Conservation (phyloP, 2,888 invertebrate species). For the Tipula vernalis region DNA sequence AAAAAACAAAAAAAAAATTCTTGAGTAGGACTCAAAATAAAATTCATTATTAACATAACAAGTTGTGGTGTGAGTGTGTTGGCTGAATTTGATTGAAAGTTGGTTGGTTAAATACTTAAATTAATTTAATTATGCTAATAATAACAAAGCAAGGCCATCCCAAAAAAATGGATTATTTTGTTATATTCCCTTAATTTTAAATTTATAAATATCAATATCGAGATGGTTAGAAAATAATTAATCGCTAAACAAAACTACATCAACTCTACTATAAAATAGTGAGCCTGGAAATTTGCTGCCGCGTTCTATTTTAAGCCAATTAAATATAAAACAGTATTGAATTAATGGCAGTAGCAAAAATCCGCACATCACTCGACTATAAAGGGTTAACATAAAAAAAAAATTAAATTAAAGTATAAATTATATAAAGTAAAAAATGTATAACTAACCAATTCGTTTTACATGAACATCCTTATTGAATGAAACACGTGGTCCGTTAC, state of each 20-base stretch:
- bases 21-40: not conserved
- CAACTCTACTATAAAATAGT: not conserved
- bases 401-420: constrained; percentile 9
- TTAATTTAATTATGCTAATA: not conserved
- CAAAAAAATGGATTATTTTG: not conserved
- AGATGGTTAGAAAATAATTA: not conserved
- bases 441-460: constrained; percentile 71
- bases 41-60: not conserved
- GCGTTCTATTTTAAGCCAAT: not conserved
- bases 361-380: not conserved
- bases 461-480: constrained; percentile 86
- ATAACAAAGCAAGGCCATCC: not conserved
- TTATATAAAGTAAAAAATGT: constrained; percentile 8
- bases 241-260: not conserved
- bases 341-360: not conserved
- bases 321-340: not conserved
- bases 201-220: too few species aligned
- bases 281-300: not conserved
- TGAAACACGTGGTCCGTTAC: constrained; percentile 61
- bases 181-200: not conserved
- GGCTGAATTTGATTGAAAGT: not conserved
- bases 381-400: not conserved
- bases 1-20: not conserved
- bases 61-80: not conserved
- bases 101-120: not conserved